Evolutionary conservation across 2,113 vertebrate species (phyloP), one percentile per base, ranked within the genome.

Genomic region (Oncorhynchus clarkii): DNA sequence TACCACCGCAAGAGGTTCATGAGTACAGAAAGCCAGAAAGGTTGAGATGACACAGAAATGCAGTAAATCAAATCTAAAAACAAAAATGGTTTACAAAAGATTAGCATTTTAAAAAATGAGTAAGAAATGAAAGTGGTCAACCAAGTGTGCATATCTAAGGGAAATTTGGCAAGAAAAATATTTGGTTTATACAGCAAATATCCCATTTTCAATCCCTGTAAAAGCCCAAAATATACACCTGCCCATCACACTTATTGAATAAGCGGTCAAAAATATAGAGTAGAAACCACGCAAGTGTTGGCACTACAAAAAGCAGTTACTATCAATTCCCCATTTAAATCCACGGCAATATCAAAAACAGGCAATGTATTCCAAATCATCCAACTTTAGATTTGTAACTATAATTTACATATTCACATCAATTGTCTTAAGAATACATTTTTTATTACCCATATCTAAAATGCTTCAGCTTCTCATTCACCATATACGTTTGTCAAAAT

Each of bases 391-490:
- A n/a, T 48, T 70, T 26, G 20, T 65, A n/a, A 4, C 66, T 8
- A 39, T 20, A 39, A 11, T 69, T 26, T 76, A 84, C 72, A 83
- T 76, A 72, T 77, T 85, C 31, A 82, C 75, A 85, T 29, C 26
- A 67, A 74, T 67, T 26, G 13, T 62, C 13, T 57, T 68, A 3
- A 60, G 59, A 76, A 76, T 62, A 18, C 7, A 70, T 54, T 62
- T 31, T 66, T 48, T 60, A 31, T 70, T 51, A 70, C 67, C 74
- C 20, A 29, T 8, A 70, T 57, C 29, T 60, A 57, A 66, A 71
- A 62, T 54, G 29, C 20, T 27, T 26, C 65, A 12, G 14, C 49
- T 51, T 51, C 59, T 70, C 57, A 67, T 45, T 8, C 65, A 78
- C 48, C 18, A 57, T 66, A 13, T 13, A 4, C 27, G 5, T 67